Percentiles rank a stretch among this genome's conserved stretches.
These are phyloP conservation scores for Pheosia gnoma DNA, from an alignment of 2,888 invertebrate genomes.

Conservation along the genomic window DNA sequence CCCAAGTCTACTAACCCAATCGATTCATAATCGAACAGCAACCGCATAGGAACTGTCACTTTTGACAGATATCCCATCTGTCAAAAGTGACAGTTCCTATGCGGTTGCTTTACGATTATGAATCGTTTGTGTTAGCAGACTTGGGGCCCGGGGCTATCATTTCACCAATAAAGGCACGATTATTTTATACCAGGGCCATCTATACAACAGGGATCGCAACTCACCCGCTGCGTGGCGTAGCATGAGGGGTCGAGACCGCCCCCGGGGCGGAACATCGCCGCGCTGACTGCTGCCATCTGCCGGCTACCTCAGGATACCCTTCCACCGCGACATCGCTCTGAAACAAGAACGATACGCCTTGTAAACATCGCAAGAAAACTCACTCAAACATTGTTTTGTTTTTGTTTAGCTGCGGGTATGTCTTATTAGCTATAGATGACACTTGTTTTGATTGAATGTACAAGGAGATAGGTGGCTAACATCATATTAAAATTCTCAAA, in stretches of 20 bases:
- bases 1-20: no score
- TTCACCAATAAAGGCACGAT: not conserved
- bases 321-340: conserved; percentile 85
- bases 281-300: conserved; percentile 88
- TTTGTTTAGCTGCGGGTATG: not conserved
- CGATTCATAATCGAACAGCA: no score
- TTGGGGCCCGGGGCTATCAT: no score
- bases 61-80: no score
- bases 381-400: not conserved
- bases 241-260: conserved; percentile 86
- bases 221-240: conserved; percentile 86
- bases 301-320: conserved; percentile 84
- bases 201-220: conserved; percentile 46
- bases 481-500: no score
- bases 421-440: conserved; percentile 3
- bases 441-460: not conserved
- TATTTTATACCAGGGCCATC: conserved; percentile 55
- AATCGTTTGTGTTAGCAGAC: no score
- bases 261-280: conserved; percentile 88
- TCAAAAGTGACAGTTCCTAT: no score
- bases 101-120: no score
- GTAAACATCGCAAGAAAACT: conserved; percentile 5
- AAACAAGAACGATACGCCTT: conserved; percentile 46
- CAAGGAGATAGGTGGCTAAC: no score
- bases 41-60: no score